A percentile compares a stretch with the other conserved stretches of the same genome.
Evolutionary conservation across 1,140 invertebrate genomes (phyloP).

Genomic region (Acromyrmex echinatior): DNA sequence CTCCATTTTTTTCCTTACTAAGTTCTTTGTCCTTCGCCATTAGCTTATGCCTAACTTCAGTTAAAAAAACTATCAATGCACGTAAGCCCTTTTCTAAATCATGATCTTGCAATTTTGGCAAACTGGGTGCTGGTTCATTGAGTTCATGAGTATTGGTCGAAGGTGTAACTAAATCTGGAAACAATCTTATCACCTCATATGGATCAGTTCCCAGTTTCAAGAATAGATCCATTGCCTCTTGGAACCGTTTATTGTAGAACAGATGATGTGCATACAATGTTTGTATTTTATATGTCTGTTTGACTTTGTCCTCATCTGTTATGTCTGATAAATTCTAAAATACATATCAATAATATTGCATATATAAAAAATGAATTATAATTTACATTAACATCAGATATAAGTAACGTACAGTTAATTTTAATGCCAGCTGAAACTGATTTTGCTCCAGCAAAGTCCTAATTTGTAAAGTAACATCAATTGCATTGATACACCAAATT

Average conservation of each 20-base stretch:
- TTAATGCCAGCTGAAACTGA: slow-evolving; percentile 97
- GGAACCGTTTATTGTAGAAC: slow-evolving; percentile 95
- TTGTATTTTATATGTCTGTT: slow-evolving; percentile 95
- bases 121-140: slow-evolving; percentile 80
- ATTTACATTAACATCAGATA: slow-evolving; percentile 14
- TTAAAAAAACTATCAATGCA: slow-evolving; percentile 96
- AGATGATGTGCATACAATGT: slow-evolving; percentile 96
- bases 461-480: slow-evolving; percentile 94
- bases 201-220: slow-evolving; percentile 96
- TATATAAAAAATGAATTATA: slow-evolving; percentile 12
- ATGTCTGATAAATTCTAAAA: slow-evolving; percentile 94
- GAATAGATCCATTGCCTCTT: slow-evolving; percentile 96
- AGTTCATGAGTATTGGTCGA: slow-evolving; percentile 87
- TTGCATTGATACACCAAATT: slow-evolving; percentile 94
- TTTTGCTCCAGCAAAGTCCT: slow-evolving; percentile 94
- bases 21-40: slow-evolving; percentile 84
- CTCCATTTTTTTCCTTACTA: slow-evolving; percentile 84
- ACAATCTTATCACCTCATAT: slow-evolving; percentile 97
- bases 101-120: slow-evolving; percentile 91
- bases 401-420: slow-evolving; percentile 92
- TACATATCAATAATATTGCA: slow-evolving; percentile 4
- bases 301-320: slow-evolving; percentile 92
- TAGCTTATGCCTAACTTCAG: slow-evolving; percentile 90
- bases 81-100: slow-evolving; percentile 96
- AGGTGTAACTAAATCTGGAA: slow-evolving; percentile 95